Conservation (phyloP, 2,113 vertebrate genomes). For the Tiliqua scincoides region DNA sequence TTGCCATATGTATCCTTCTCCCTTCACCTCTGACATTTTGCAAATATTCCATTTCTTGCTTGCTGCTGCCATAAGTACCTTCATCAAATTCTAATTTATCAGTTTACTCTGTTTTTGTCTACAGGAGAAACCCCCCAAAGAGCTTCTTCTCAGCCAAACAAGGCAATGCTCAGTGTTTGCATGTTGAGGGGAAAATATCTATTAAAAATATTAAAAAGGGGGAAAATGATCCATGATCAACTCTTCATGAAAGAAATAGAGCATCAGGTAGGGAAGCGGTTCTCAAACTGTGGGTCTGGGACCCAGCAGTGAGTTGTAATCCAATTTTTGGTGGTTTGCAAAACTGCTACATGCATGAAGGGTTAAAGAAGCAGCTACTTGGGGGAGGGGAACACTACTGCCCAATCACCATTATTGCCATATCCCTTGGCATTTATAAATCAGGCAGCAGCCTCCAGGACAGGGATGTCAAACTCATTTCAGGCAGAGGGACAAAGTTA, state of each 20-base stretch:
- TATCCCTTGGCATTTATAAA: too few species aligned
- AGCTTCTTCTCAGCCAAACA: slow-evolving; percentile 63
- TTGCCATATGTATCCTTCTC: slow-evolving; percentile 79
- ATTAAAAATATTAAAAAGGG: too few species aligned
- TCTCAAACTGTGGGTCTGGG: too few species aligned
- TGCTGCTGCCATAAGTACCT: slow-evolving; percentile 70
- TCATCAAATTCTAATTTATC: slow-evolving; percentile 73
- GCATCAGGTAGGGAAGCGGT: slow-evolving; percentile 56
- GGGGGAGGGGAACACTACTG: too few species aligned
- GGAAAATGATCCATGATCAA: slow-evolving; percentile 52
- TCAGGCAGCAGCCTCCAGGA: too few species aligned
- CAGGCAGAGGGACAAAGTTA: too few species aligned
- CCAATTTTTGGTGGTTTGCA: too few species aligned
- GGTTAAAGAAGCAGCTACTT: too few species aligned
- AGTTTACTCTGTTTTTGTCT: slow-evolving; percentile 50
- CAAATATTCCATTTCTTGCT: slow-evolving; percentile 75
- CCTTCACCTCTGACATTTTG: slow-evolving; percentile 80
- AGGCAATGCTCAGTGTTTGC: slow-evolving; percentile 68
- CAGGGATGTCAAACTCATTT: too few species aligned
- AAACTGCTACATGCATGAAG: too few species aligned
- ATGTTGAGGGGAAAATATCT: slow-evolving; percentile 57
- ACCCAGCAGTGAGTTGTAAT: too few species aligned
- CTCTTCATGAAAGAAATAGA: slow-evolving; percentile 53
- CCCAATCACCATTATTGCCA: too few species aligned
- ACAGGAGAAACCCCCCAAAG: slow-evolving; percentile 60